Base-by-base conservation (phyloP, 2,113 vertebrate species). In the Chascanopsetta lugubris region DNA sequence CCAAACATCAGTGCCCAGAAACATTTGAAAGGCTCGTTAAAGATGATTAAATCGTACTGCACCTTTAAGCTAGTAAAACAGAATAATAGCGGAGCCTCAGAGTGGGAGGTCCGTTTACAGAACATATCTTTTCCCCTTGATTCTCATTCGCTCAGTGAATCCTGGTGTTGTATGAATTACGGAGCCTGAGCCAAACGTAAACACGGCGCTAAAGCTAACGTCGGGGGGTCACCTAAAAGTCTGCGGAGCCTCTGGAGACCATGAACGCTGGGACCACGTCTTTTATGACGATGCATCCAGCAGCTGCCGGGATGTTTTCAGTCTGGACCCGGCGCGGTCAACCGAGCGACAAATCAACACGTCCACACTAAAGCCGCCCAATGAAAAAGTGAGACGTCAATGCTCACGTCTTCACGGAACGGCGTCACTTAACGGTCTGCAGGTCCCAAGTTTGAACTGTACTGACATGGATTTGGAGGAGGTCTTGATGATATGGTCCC, bases 271-370 rank as follows among this genome's bases (percentile, higher is more conserved):
- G 53, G 18, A 55, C 18, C 9, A 36, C 2, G 8, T 22, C n/a
- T 55, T 55, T 55, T 53, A 38, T 38, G 34, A 57, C 36, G 6
- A 42, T 58, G 22, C 55, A 58, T 58, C 22, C 15, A 9, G 24
- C 25, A 53, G 26, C 26, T 30, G 26, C 6, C 25, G 26, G 34
- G 25, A 51, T 51, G n/a, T 40, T n/a, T 58, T 57, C 11, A 51
- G 54, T 25, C 54, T 57, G 56, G 40, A 50, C 38, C 25, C n/a
- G 40, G 9, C 24, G 17, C 15, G 2, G 7, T 15, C n/a, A 18
- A 32, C 2, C 7, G 8, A 20, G 27, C 5, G 29, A 53, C 50
- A 53, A 53, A 53, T 36, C 9, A 11, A 22, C 18, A 18, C 25
- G 17, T 9, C 8, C 34, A 17, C 24, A 40, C 50, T 32, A 21